Conservation (phyloP, 2,888 invertebrate genomes). For the Phalangium opilio region DNA sequence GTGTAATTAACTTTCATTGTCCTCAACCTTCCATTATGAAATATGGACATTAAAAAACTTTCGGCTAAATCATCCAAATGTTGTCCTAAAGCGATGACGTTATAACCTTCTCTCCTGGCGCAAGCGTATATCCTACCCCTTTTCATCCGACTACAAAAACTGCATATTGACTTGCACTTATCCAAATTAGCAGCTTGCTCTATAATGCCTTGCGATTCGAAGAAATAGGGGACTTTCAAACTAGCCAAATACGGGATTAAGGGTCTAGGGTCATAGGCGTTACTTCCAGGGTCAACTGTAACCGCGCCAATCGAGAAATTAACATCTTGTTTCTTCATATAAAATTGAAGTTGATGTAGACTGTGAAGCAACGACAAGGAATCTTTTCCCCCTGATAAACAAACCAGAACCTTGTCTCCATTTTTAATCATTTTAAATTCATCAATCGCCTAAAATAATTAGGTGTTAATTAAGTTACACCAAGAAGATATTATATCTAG, state of each 20-base stretch:
- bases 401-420: conserved; percentile 66
- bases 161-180: conserved; percentile 41
- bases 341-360: conserved; percentile 66
- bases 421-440: conserved; percentile 69
- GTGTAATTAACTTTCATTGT: conserved; percentile 63
- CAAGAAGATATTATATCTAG: no score
- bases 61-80: conserved; percentile 69
- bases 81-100: conserved; percentile 74
- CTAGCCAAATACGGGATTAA: conserved; percentile 58
- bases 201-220: conserved; percentile 47
- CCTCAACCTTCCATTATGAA: conserved; percentile 60
- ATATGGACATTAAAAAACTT: conserved; percentile 61
- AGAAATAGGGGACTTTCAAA: conserved; percentile 57
- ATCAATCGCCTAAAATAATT: conserved; percentile 48
- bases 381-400: conserved; percentile 67
- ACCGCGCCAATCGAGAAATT: conserved; percentile 53
- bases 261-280: conserved; percentile 43
- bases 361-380: conserved; percentile 71
- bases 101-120: conserved; percentile 59
- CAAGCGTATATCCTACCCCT: conserved; percentile 57
- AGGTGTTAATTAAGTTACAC: no score
- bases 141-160: conserved; percentile 55
- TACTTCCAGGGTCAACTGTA: conserved; percentile 53
- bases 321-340: conserved; percentile 44
- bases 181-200: conserved; percentile 36